Evolutionary conservation across 2,113 vertebrate genomes (phyloP), one percentile per base, ranked within the genome.

Genomic region (Patagioenas fasciata): DNA sequence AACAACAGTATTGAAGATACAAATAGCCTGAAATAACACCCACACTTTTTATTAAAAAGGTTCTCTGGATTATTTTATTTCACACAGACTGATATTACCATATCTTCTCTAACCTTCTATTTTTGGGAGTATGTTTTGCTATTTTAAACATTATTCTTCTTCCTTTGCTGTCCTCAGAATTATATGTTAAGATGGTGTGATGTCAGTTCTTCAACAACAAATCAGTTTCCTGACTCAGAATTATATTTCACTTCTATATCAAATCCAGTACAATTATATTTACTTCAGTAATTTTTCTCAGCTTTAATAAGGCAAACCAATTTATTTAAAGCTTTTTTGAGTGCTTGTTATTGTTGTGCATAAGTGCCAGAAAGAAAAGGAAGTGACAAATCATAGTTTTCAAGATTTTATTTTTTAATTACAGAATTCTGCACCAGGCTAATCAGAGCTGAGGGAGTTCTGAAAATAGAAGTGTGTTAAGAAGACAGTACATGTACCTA

Each of bases 401-500:
- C 61, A 89, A 26, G 53, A 48, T 64, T 85, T 69, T 32, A 15
- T 38, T 34, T 66, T 58, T 73, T 28, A 50, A 23, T 71, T 72
- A 38, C 18, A 64, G 48, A 72, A n/a, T 32, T 79, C 32, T 77
- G 16, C 42, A 65, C 13, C 21, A 67, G 9, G 10, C 31, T 73
- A 47, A 2, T 38, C 72, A n/a, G 24, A 88, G 58, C 42, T 25
- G 56, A n/a, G 2, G 2, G 15, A 85, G 15, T 65, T 72, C n/a
- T 73, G 32, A 0, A 0, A 73, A 61, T 23, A 31, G 23, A 61
- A 40, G 0, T 65, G 6, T 38, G 31, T 62, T 51, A 57, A 36
- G 3, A 64, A 4, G 40, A 34, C 21, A 32, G 31, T 29, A 16
- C 1, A 0, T 44, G 6, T 26, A 67, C 8, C 31, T 6, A 0